Conservation (phyloP, 2,113 vertebrate genomes). For the human (Homo sapiens) region GRCh38 chr5:46114501-46115000, state of each 20-base stretch:
- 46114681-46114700: neutral
- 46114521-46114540: neutral
- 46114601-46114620: neutral
- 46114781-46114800: neutral
- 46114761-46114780: neutral
- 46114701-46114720: neutral
- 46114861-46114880: neutral
- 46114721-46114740: no score
- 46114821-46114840: neutral
- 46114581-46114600: neutral
- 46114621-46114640: neutral
- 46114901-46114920: neutral
- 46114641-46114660: neutral
- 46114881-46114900: neutral
- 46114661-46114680: neutral
- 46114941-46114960: neutral
- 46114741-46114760: neutral
- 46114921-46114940: neutral
- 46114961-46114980: neutral
- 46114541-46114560: neutral
- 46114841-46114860: neutral
- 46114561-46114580: neutral
- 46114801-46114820: neutral
- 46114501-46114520: neutral
- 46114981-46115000: neutral